phyloP scores from a whole-genome alignment of 2,113 vertebrate genomes.

The Cynocephalus volans region DNA sequence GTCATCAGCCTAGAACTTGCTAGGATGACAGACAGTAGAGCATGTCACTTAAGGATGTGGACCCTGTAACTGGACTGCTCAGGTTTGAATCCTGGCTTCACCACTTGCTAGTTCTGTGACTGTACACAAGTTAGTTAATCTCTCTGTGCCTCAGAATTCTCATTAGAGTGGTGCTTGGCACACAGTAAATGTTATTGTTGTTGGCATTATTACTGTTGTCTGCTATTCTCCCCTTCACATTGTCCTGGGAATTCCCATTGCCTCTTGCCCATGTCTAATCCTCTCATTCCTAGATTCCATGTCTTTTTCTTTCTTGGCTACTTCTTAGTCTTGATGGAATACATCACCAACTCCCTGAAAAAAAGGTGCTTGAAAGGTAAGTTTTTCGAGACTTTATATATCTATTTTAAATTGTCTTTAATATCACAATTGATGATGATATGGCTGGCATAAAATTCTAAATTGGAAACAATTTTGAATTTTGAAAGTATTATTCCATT shows the following conservation, averaged over 20 bases:
- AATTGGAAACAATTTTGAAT: slow-evolving; percentile 4
- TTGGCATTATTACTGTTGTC: background rate
- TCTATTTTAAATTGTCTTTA: slow-evolving; percentile 21
- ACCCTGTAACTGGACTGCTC: background rate
- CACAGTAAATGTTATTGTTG: background rate
- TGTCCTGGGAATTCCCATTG: background rate
- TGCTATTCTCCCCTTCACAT: background rate
- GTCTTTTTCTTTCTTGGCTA: slow-evolving; percentile 21
- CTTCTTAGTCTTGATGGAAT: background rate
- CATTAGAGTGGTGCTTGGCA: background rate
- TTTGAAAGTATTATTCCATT: slow-evolving; percentile 24
- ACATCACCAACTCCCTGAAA: background rate
- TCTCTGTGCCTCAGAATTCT: background rate
- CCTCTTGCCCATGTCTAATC: background rate
- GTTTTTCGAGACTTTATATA: background rate
- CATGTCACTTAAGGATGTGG: background rate
- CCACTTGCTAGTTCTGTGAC: background rate
- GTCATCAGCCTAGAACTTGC: background rate
- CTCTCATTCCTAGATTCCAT: background rate
- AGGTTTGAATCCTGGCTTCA: background rate
- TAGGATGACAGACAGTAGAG: background rate
- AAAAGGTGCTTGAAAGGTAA: background rate
- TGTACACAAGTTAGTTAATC: background rate
- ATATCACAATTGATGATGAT: background rate
- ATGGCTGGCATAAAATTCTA: slow-evolving; percentile 50